Evolutionary conservation across 2,797 vertebrate genomes (phyloP).

Genomic region (Gobio occitaniae): DNA sequence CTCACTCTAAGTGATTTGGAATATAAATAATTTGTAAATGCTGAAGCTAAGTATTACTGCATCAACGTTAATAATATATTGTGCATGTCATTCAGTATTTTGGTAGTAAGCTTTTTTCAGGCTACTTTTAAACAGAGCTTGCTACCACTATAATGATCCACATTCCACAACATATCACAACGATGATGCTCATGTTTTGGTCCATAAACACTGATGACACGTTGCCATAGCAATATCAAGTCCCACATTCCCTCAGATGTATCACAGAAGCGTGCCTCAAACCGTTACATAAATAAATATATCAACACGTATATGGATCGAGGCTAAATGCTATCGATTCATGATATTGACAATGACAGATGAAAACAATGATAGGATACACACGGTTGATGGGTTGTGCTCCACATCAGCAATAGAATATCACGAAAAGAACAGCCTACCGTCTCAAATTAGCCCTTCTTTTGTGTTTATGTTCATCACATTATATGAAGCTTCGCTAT

Average conservation of each 20-base stretch:
- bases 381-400: not conserved
- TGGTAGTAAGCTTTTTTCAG: not conserved
- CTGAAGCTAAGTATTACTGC: not conserved
- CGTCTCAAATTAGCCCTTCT: conserved; percentile 33
- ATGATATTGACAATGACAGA: not conserved
- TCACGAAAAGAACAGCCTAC: conserved; percentile 38
- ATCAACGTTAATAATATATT: not conserved
- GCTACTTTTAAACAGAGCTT: not conserved
- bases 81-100: not conserved
- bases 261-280: not conserved
- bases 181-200: not conserved
- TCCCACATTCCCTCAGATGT: not conserved
- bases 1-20: not conserved
- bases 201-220: conserved; percentile 9
- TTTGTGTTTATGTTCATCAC: conserved; percentile 21
- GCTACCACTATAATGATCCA: not conserved
- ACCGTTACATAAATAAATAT: not conserved
- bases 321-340: not conserved
- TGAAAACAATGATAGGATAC: not conserved
- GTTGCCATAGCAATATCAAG: conserved; percentile 39
- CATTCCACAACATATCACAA: not conserved
- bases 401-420: conserved; percentile 27
- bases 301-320: no score
- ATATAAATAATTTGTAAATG: not conserved
- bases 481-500: not conserved